A percentile compares a stretch with the other conserved stretches of the same genome.
These are phyloP conservation scores for Bedellia somnulentella DNA, from an alignment of 2,888 invertebrate genomes.

Conservation along the genomic window DNA sequence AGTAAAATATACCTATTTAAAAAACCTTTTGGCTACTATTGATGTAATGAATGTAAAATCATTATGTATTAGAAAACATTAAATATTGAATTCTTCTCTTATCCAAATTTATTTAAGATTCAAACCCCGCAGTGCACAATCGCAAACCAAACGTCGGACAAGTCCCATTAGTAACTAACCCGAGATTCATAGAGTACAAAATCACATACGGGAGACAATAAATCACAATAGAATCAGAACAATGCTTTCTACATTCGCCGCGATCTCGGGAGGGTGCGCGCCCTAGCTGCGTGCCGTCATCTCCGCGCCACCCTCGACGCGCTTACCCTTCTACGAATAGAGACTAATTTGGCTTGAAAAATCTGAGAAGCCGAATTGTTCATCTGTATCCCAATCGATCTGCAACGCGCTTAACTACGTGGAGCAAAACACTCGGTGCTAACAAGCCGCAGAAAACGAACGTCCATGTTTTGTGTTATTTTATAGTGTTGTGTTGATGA, in stretches of 20 bases:
- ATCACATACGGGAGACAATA: conserved; percentile 25
- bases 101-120: too few species aligned
- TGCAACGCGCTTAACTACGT: conserved; percentile 35
- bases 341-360: not conserved
- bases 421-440: conserved; percentile 36
- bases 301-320: conserved; percentile 1
- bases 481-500: conserved; percentile 24
- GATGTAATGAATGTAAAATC: too few species aligned
- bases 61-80: too few species aligned
- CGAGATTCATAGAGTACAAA: too few species aligned
- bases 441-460: conserved; percentile 27
- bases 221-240: conserved; percentile 48
- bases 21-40: too few species aligned
- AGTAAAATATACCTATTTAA: too few species aligned
- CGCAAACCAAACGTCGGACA: too few species aligned
- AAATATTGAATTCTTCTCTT: too few species aligned
- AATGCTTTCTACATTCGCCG: conserved; percentile 20
- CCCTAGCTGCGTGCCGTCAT: conserved; percentile 56
- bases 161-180: too few species aligned
- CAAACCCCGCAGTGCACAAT: too few species aligned
- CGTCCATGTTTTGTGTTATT: conserved; percentile 25
- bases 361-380: not conserved
- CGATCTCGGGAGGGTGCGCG: conserved; percentile 54
- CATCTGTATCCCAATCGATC: conserved; percentile 33
- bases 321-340: not conserved